Base-by-base conservation (phyloP, 2,113 vertebrate species). In the Malurus elegans region DNA sequence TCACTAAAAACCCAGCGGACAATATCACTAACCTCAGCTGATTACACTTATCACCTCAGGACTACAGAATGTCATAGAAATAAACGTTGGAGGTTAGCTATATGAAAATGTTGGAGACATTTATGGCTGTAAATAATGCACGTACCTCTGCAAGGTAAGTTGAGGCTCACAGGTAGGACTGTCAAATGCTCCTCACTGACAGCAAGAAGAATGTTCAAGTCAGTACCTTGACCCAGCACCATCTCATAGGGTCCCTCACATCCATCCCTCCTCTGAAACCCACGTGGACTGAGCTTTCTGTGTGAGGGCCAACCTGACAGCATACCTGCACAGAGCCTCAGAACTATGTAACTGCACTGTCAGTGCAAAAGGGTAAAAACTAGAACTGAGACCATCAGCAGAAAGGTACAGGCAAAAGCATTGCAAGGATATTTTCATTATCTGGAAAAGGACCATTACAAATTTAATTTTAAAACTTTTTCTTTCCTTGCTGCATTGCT, bases 231-330 rank as follows among this genome's bases (percentile, higher is more conserved):
- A 45, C 28, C 10, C 36, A 47, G 42, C 2, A 1, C 8, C 18
- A 54, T 14, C 16, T 56, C n/a, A 25, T 0, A 62, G 54, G 15
- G 20, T 10, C 51, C 5, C 9, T 21, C 24, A 53, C 16, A n/a
- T 61, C 19, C 57, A 65, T 16, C 31, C 26, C 28, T 76, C 19
- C 72, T 57, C 24, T 3, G 24, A 8, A 57, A 3, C 14, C 45
- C 40, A 26, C 0, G 0, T 7, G 2, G 0, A 12, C 17, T 14
- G 61, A 79, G 36, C 26, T 45, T 86, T 44, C 34, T 13, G 5
- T 15, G 36, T 26, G 36, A 74, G 31, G 20, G 19, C 2, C 1
- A 16, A 69, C 34, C 38, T 62, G 28, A 24, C 28, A 62, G 45
- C 64, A 50, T 2, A 4, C 44, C 50, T 78, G 42, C 42, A 81